A percentile compares a stretch with the other conserved stretches of the same genome.
phyloP scores from a whole-genome alignment of 2,888 invertebrate genomes.

The Eupithecia tripunctaria region DNA sequence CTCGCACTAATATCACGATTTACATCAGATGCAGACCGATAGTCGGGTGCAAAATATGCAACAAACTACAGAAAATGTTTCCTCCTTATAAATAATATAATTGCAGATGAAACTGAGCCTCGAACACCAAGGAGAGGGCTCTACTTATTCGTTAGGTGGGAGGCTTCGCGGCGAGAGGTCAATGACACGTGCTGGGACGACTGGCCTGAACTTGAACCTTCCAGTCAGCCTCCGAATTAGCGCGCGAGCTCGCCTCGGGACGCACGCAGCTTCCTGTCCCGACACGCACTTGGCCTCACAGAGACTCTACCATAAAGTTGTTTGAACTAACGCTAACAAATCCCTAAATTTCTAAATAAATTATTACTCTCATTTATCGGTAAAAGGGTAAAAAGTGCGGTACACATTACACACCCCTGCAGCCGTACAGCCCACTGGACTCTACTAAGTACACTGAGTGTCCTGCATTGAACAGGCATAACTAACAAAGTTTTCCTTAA shows the following conservation, averaged over 20 bases:
- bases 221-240: constrained; percentile 51
- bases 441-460: no score
- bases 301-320: neutral
- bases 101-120: neutral
- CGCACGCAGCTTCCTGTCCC: neutral
- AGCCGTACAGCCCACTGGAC: no score
- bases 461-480: no score
- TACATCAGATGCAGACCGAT: neutral
- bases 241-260: constrained; percentile 27
- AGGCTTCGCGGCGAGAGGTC: constrained; percentile 53
- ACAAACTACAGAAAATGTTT: neutral
- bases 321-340: neutral
- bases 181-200: constrained; percentile 50
- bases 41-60: neutral
- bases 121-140: neutral
- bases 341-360: neutral
- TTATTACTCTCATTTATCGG: neutral
- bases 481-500: no score
- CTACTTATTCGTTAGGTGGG: constrained; percentile 51
- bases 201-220: constrained; percentile 62
- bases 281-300: neutral
- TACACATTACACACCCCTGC: no score
- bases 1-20: neutral
- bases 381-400: no score
- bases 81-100: neutral